These are phyloP conservation scores for Cacatua alba DNA, from an alignment of 2,113 vertebrate species.

Conservation along the genomic window DNA sequence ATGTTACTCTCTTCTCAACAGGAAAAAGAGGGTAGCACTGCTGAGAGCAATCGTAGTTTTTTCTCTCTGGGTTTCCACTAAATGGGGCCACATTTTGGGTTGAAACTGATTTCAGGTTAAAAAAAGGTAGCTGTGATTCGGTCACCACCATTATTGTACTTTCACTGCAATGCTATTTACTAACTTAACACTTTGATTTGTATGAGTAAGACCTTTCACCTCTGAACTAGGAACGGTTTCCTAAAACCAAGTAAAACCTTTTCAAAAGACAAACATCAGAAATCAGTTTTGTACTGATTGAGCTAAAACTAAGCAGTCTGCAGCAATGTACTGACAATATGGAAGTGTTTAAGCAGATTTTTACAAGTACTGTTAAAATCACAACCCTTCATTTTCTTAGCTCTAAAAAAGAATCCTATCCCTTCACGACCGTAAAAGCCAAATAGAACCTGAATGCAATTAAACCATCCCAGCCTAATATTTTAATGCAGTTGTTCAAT, in stretches of 20 bases:
- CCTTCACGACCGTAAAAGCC: conserved; percentile 15
- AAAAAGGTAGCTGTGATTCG: neutral
- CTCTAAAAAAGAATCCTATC: neutral
- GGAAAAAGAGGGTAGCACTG: neutral
- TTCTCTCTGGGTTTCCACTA: neutral
- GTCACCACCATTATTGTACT: neutral
- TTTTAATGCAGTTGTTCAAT: conserved; percentile 72
- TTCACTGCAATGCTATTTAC: neutral
- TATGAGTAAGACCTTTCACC: neutral
- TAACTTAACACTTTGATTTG: neutral
- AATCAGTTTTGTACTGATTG: neutral
- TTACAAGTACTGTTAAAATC: neutral
- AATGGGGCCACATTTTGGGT: neutral
- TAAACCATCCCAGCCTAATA: conserved; percentile 52
- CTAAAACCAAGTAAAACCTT: neutral
- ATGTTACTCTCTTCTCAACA: neutral
- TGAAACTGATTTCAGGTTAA: neutral
- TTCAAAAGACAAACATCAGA: neutral
- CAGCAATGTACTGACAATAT: neutral
- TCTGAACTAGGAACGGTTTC: neutral
- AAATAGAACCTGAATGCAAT: conserved; percentile 27
- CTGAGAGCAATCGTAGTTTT: neutral
- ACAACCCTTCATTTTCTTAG: conserved; percentile 18
- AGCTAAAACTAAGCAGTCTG: neutral
- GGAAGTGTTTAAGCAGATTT: neutral